Percentiles rank a stretch among this genome's conserved stretches.
These are phyloP conservation scores for Discoglossus pictus DNA, from an alignment of 2,797 vertebrate species.

Conservation along the genomic window DNA sequence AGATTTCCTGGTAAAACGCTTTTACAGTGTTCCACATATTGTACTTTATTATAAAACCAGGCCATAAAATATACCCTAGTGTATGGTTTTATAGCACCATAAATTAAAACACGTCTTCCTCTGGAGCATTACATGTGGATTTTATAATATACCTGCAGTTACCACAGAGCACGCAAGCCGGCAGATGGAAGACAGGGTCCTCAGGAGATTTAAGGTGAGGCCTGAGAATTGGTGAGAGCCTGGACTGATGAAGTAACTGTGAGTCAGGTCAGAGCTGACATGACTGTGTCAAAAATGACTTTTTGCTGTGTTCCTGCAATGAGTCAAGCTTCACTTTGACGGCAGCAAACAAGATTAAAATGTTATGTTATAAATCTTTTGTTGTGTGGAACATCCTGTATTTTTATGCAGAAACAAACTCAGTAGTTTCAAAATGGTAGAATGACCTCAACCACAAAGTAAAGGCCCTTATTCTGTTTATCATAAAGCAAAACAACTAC, in stretches of 20 bases:
- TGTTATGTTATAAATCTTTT: too few species aligned
- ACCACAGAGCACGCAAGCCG: slow-evolving; percentile 28
- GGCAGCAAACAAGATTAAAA: background rate
- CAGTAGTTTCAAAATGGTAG: too few species aligned
- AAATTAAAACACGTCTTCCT: slow-evolving; percentile 39
- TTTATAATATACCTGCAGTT: slow-evolving; percentile 42
- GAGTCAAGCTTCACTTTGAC: background rate
- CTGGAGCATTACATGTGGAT: background rate
- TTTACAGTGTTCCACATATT: slow-evolving; percentile 13
- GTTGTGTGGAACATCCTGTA: too few species aligned
- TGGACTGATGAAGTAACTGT: slow-evolving; percentile 20
- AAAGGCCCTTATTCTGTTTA: too few species aligned
- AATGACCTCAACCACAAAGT: too few species aligned
- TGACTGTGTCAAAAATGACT: background rate
- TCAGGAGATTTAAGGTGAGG: slow-evolving; percentile 30
- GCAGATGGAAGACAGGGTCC: slow-evolving; percentile 21
- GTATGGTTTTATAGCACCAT: slow-evolving; percentile 32
- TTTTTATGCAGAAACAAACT: too few species aligned
- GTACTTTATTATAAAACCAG: slow-evolving; percentile 30
- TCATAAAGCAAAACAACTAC: too few species aligned
- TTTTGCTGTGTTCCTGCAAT: slow-evolving; percentile 14
- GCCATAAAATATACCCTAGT: slow-evolving; percentile 30
- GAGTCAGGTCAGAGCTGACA: slow-evolving; percentile 5
- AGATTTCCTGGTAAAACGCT: slow-evolving; percentile 24
- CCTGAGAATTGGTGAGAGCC: background rate